These are phyloP conservation scores for Castor canadensis DNA, from an alignment of 2,113 vertebrate species.

Conservation along the genomic window DNA sequence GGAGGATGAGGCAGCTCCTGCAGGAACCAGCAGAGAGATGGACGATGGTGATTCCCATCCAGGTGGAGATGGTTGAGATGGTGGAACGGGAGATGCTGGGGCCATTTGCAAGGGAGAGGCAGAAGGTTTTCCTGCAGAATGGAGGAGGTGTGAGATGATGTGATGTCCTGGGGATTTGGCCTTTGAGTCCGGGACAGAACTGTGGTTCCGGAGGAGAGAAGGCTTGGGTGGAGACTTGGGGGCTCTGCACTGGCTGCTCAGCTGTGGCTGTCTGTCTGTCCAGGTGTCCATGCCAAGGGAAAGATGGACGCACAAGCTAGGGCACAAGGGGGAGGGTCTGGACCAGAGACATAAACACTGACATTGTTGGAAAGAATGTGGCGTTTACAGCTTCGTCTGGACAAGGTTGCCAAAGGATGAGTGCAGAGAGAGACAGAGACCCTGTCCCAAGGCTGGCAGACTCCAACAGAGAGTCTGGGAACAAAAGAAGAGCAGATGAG, in stretches of 20 bases:
- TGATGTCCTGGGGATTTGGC: too few species aligned
- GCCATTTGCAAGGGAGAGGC: not conserved
- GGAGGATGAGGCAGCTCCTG: not conserved
- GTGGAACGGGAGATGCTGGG: not conserved
- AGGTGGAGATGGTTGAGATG: not conserved
- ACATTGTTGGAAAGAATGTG: fast-evolving
- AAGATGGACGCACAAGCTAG: fast-evolving
- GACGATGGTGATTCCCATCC: too few species aligned
- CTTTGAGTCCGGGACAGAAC: too few species aligned
- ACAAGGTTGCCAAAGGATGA: fast-evolving
- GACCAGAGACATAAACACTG: fast-evolving
- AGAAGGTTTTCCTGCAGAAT: fast-evolving
- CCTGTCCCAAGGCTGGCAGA: fast-evolving
- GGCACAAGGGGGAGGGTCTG: not conserved
- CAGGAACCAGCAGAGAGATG: not conserved
- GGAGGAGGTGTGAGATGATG: not conserved
- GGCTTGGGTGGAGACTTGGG: not conserved
- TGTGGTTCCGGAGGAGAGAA: fast-evolving
- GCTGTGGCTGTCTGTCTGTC: fast-evolving
- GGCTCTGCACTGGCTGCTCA: fast-evolving
- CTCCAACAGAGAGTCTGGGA: too few species aligned
- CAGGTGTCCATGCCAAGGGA: not conserved
- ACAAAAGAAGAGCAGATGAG: not conserved
- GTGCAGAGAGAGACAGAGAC: fast-evolving
- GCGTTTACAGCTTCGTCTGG: too few species aligned